Base-by-base conservation (phyloP, 2,797 vertebrate genomes). In the Pseudopleuronectes americanus region DNA sequence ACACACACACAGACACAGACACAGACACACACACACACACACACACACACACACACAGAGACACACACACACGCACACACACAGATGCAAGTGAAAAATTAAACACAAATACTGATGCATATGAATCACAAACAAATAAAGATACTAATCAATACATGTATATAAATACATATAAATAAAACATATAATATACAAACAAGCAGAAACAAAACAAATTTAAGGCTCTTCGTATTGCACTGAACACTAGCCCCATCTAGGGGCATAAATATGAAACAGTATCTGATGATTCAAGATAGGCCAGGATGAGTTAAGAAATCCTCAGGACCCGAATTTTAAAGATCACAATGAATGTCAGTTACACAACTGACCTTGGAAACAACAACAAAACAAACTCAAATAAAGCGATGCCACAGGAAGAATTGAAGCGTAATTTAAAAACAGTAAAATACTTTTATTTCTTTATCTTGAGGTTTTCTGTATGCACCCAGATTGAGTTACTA, bases 171-270 rank as follows among this genome's bases (percentile, higher is more conserved):
- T 14, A 24, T 16, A n/a, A 8, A 16, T 49, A 16, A 56, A 51
- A 49, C 8, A 43, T 22, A 2, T 6, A 47, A 13, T 38, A 1
- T 38, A 38, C 36, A 38, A 38, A 38, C 36, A 13, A 13, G 36
- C 10, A 38, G 12, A 38, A 38, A 38, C 36, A 38, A 38, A 38
- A 38, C 36, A 4, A 0, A 12, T 7, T 23, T 22, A 21, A 5
- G 19, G n/a, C 33, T 14, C 10, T 4, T 13, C 54, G 8, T 1
- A 1, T 45, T 60, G 55, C 5, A 47, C 43, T 41, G 53, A n/a
- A 24, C 31, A 77, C 47, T 52, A 33, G 28, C 80, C 16, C 82
- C 54, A 85, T 82, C 89, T 85, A 83, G 77, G 72, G 87, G 61
- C 23, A 22, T 0, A 31, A 48, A 60, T 0, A 45, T 33, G 4